Evolutionary conservation across 2,113 vertebrate species (phyloP), one percentile per base, ranked within the genome.

Genomic region (Phyllopteryx taeniolatus): DNA sequence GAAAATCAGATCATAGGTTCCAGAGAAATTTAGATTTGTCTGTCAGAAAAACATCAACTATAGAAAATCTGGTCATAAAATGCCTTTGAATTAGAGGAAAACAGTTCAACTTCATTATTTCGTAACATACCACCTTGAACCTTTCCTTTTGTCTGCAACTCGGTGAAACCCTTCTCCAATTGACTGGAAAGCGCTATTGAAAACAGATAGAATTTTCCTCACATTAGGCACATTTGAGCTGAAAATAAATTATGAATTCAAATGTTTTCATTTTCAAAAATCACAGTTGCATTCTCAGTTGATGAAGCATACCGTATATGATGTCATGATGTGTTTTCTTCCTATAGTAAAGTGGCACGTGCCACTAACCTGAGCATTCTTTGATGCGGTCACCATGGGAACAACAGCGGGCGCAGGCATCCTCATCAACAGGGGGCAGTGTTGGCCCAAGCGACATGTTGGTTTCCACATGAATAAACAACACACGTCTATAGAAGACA

Each of bases 381-480:
- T 73, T 78, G 54, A 79, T 79, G 68, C 53, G 1, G 91, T 93
- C 91, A 91, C 91, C 91, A 93, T 92, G 85, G 88, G 43, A 84
- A 93, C 87, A 59, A 67, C 62, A 77, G 77, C 60, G 78, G 73
- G 80, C 77, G 67, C 68, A 71, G 83, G 83, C 80, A 86, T 87
- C 84, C 76, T 74, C 81, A 76, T 88, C 87, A 88, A 80, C 81
- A 89, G 91, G 89, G 90, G 91, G 90, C 89, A 83, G 86, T 87
- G 82, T 35, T 87, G 85, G 80, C 81, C 82, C 81, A 63, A 33
- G 0, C 67, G 51, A 75, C 68, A 49, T 53, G 62, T 66, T 68
- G 60, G 72, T 76, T 78, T 62, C 19, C 47, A 68, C 33, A 72
- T 27, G 76, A 56, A 51, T 54, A 61, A n/a, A 51, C 66, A 68